Base-by-base conservation (phyloP, 53 echinoderm and acorn worm genomes). In the Zoroaster sp. region DNA sequence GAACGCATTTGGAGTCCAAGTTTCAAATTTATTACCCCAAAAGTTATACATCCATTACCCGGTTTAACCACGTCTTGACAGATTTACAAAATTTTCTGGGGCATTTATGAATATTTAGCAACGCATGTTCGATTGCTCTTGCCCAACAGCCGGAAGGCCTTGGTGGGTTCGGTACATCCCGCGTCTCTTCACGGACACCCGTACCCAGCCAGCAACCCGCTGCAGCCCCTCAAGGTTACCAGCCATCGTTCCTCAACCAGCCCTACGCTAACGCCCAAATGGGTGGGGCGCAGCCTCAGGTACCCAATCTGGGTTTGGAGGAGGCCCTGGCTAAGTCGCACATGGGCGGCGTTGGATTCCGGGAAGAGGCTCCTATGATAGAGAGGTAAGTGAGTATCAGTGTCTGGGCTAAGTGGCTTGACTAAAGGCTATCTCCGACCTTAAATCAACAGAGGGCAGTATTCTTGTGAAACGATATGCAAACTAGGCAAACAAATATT, bases 181-280 rank as follows among this genome's bases (percentile, higher is more conserved):
- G 88, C 35, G 63, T 72, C 15, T 3, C 52, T 54, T 73, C 80
- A 34, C 68, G 81, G 31, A 89, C 81, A 54, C 80, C 80, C 13
- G 79, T 51, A 18, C 89, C 89, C 72, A 7, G 25, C 52, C 91
- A 86, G 10, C 93, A 93, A 46, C 66, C 70, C 20, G 59, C 81
- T 5, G 91, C 85, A 66, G 72, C 67, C 33, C 89, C 73, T 20
- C 34, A 69, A 52, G 89, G 91, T 13, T 96, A 96, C 88, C 90
- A 90, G 21, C 94, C 94, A 33, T 94, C 96, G 8, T 96, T 96
- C 92, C 75, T 83, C n/a, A 94, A 96, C 74, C 93, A 93, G 69
- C 82, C 91, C 39, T 91, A 91, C 75, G 33, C 74, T n/a, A 87
- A 73, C 72, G 92, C 89, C 37, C 68, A 89, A 13, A 86, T 77